Base-by-base conservation (phyloP, 1,140 invertebrate species). In the Apis dorsata region DNA sequence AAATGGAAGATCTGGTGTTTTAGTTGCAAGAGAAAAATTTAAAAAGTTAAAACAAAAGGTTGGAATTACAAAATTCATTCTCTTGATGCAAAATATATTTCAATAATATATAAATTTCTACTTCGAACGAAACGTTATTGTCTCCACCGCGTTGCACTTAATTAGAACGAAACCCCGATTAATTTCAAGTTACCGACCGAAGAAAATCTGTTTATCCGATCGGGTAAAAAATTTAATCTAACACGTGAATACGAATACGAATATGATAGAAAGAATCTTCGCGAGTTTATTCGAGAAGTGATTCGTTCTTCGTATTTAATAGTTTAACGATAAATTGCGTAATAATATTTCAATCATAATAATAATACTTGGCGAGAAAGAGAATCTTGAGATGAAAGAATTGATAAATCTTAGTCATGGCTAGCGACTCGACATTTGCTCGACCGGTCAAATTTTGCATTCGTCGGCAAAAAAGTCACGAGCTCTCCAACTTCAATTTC, bases 161-260 rank as follows among this genome's bases (percentile, higher is more conserved):
- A 69, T 69, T 69, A 69, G 44, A 68, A 49, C 28, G 34, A 1
- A 69, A 49, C 44, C 11, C 8, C 49, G 49, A 69, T 69, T 69
- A 66, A 68, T 68, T 68, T 68, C 21, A 44, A 68, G 65, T 44
- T 68, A 68, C 66, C 44, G 19, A 49, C 34, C 34, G 44, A 49
- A 49, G 66, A 69, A 69, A 49, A 69, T 69, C 34, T 69, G 21
- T 69, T 49, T 69, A 49, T 69, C 49, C 66, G 44, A 34, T 8
- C 21, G 44, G 44, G 34, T 11, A n/a, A 49, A n/a, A 49, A n/a
- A n/a, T 44, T 68, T 44, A 13, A 2, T n/a, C 11, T 49, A 49
- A 49, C 28, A 44, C 13, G 34, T 13, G 66, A 7, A 49, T 21
- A 68, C 17, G 44, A n/a, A 69, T 0, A 9, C 8, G 19, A n/a